Conservation (phyloP, 2,797 vertebrate species). For the Poeciliopsis infans region DNA sequence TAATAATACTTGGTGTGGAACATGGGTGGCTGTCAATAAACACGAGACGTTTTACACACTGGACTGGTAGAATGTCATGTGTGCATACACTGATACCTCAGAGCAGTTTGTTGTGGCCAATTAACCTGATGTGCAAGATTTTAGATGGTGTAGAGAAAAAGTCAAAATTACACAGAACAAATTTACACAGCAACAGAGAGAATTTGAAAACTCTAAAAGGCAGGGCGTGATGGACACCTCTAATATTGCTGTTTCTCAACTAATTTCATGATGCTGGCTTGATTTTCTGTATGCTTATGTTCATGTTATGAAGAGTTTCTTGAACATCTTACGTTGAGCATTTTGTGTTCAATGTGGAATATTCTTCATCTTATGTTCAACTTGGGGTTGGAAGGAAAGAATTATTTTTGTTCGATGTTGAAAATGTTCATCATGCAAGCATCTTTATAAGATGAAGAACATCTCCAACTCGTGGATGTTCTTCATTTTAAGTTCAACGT, state of each 20-base stretch:
- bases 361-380: too few species aligned
- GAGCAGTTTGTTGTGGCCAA: neutral
- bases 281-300: neutral
- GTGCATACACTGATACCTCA: neutral
- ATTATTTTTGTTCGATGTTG: too few species aligned
- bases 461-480: too few species aligned
- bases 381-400: too few species aligned
- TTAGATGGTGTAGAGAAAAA: neutral
- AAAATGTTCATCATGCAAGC: too few species aligned
- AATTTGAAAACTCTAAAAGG: neutral
- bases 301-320: too few species aligned
- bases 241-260: neutral
- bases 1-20: neutral
- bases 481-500: too few species aligned
- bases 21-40: neutral
- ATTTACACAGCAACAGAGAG: neutral
- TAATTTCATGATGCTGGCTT: neutral
- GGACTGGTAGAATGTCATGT: neutral
- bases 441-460: too few species aligned
- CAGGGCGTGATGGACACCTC: neutral
- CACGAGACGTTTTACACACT: neutral
- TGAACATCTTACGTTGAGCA: too few species aligned
- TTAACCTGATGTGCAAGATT: neutral
- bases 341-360: too few species aligned
- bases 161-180: neutral